Conservation (phyloP, 2,113 vertebrate species). For the Zeus faber region DNA sequence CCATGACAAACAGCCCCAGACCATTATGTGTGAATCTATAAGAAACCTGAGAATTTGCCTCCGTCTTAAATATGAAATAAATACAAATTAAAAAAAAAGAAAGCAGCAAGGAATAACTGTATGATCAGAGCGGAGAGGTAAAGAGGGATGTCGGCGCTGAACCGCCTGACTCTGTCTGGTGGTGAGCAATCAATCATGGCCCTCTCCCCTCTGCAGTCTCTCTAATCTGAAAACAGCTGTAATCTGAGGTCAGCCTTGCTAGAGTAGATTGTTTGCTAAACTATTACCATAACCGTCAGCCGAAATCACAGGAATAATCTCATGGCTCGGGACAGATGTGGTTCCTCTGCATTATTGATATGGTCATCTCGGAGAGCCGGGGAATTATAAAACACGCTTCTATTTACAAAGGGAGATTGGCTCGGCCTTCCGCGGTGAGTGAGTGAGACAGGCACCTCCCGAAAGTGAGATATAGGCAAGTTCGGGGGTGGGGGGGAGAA, state of each 20-base stretch:
- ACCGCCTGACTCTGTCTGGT: slow-evolving; percentile 81
- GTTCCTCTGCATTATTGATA: slow-evolving; percentile 99
- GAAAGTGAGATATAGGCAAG: slow-evolving; percentile 94
- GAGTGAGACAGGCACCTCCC: slow-evolving; percentile 90
- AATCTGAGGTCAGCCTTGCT: slow-evolving; percentile 92
- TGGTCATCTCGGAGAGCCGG: slow-evolving; percentile 88
- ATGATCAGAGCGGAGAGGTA: slow-evolving; percentile 76
- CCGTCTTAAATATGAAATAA: too few species aligned
- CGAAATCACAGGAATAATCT: slow-evolving; percentile 98
- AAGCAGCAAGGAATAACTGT: slow-evolving; percentile 67
- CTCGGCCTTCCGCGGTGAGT: slow-evolving; percentile 93
- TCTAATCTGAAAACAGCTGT: slow-evolving; percentile 95
- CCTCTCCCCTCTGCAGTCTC: slow-evolving; percentile 81
- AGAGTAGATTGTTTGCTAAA: slow-evolving; percentile 98
- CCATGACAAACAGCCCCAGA: too few species aligned
- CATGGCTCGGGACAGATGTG: slow-evolving; percentile 91
- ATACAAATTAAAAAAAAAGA: too few species aligned
- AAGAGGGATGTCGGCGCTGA: slow-evolving; percentile 80
- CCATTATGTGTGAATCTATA: too few species aligned
- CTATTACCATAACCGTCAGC: slow-evolving; percentile 99
- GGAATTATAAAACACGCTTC: slow-evolving; percentile 98
- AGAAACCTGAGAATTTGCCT: too few species aligned
- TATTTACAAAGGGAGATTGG: slow-evolving; percentile 99
- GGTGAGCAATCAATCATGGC: slow-evolving; percentile 86
- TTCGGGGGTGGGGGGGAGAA: slow-evolving; percentile 64